These are phyloP conservation scores for Triplophysa yarkandensis DNA, from an alignment of 2,797 vertebrate species.

Conservation along the genomic window DNA sequence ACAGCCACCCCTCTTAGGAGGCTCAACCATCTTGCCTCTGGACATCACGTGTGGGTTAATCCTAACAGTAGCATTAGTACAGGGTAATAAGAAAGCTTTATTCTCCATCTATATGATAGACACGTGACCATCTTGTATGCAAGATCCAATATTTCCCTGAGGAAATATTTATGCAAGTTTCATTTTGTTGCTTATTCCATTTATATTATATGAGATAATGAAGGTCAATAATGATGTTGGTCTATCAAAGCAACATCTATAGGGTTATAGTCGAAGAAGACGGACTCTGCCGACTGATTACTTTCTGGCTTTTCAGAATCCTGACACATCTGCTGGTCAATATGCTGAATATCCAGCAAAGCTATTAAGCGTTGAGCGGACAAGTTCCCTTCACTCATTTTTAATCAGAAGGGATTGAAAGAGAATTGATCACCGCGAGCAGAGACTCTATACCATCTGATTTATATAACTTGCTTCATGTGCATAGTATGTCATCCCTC, in stretches of 20 bases:
- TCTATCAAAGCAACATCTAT: conserved; percentile 1
- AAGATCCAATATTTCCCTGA: no score
- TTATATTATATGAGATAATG: conserved; percentile 3
- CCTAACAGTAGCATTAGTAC: conserved; percentile 5
- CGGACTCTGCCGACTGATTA: conserved; percentile 12
- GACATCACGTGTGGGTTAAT: conserved; percentile 42
- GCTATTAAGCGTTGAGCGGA: conserved; percentile 23
- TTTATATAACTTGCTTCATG: neutral
- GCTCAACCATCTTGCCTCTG: conserved; percentile 44
- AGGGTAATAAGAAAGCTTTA: neutral
- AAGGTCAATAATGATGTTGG: neutral
- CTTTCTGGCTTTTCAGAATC: neutral
- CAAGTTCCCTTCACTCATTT: neutral
- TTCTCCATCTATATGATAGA: neutral
- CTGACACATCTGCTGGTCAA: conserved; percentile 2
- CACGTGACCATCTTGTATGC: neutral
- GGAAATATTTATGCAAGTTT: no score
- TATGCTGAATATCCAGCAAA: conserved; percentile 26
- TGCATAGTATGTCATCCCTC: neutral
- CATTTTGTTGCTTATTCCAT: neutral
- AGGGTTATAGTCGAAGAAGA: conserved; percentile 16
- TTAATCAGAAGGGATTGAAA: conserved; percentile 4
- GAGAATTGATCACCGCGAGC: neutral
- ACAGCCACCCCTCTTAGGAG: conserved; percentile 32
- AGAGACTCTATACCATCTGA: neutral